Base-by-base conservation (phyloP, 1,140 invertebrate genomes). In the Hyphantria cunea region DNA sequence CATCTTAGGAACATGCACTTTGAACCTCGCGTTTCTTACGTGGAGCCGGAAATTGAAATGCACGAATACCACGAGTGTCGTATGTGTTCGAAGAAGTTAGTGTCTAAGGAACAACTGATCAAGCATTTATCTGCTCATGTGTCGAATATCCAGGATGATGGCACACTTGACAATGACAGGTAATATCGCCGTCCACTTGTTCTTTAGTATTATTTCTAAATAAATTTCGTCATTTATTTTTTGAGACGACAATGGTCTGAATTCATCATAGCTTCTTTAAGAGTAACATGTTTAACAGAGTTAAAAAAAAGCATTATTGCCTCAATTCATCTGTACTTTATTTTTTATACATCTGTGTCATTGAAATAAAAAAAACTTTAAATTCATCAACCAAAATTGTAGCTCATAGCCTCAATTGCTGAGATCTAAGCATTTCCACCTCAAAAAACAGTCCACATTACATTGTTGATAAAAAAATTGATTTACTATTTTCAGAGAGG, bases 91-190 rank as follows among this genome's bases (percentile, higher is more conserved):
- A 78, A 81, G 61, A 76, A 72, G 48, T 70, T 91, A 12, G 55
- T 71, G 0, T 70, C 78, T 14, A 84, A 92, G 58, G 82, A 84
- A 10, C 34, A 68, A 47, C 72, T 92, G 5, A 88, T 91, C 9
- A 78, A 65, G 41, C 90, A 92, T 51, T 59, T 92, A 0, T 83
- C 90, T 5, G 78, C 77, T 8, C 90, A 92, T 63, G 83, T 92
- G 77, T 77, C 84, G 9, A 87, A 87, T 44, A 77, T 80, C 6
- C 84, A 89, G 11, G 79, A 82, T 6, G 75, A 72, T 15, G 73
- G 63, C 15, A 52, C 33, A 5, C 65, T 47, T 11, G 80, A 77
- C 45, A 76, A 81, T 39, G 80, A 80, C 17, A 75, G 79, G 86
- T 89, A 76, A 48, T 54, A 31, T 32, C 11, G 17, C 5, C 17